Conservation (phyloP, 37 sponge, comb jelly and placozoan genomes). For the Hexactinellida sp. region DNA sequence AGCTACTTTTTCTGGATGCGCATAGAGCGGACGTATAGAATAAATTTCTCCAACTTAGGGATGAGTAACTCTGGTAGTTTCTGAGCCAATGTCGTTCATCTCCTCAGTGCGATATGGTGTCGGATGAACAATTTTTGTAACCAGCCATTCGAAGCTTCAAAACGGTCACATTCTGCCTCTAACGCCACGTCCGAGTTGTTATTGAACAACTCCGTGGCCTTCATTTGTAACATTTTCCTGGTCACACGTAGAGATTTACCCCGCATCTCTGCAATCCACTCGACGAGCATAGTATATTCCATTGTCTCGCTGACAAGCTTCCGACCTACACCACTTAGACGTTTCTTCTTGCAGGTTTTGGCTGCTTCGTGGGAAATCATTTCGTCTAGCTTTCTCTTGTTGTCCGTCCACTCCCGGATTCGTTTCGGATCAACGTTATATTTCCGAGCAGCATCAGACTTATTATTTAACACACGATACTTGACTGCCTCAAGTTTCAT, state of each 20-base stretch:
- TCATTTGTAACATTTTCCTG: neutral
- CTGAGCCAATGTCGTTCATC: conserved; percentile 17
- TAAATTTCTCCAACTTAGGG: conserved; percentile 22
- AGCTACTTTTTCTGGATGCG: neutral
- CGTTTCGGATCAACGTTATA: conserved; percentile 16
- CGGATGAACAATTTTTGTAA: conserved; percentile 19
- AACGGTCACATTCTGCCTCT: neutral
- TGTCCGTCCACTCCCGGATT: conserved; percentile 20
- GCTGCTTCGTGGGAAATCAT: neutral
- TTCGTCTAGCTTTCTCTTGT: neutral
- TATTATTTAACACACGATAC: neutral
- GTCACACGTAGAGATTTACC: neutral
- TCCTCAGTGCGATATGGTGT: conserved; percentile 18
- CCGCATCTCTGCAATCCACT: neutral
- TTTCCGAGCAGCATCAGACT: conserved; percentile 20
- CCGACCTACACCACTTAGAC: neutral
- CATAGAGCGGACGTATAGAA: neutral
- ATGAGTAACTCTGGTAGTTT: conserved; percentile 23
- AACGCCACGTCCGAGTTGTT: too few relatives aligned
- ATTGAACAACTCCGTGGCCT: neutral
- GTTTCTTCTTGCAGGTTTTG: neutral
- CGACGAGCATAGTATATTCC: neutral
- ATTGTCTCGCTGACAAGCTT: neutral
- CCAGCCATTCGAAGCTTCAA: conserved; percentile 21
- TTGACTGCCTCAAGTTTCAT: conserved; percentile 18